Percentiles rank a stretch among this genome's conserved stretches.
Evolutionary conservation across 2,113 vertebrate species (phyloP).

Genomic region (Orycteropus afer): DNA sequence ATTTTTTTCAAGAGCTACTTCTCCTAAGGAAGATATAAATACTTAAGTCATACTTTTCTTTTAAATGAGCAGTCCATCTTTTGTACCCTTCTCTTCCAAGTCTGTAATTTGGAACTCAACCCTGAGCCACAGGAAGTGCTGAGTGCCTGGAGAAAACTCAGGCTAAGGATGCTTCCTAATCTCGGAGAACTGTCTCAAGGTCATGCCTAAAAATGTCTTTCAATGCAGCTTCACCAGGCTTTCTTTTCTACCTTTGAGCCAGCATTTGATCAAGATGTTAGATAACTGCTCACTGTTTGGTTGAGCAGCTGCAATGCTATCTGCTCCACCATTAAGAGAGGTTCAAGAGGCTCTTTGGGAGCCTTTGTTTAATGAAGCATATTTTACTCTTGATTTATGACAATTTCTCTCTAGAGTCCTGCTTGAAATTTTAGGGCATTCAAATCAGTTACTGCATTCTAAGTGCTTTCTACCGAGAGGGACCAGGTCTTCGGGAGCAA

Average conservation of each 20-base stretch:
- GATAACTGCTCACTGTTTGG: not conserved
- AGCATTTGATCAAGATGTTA: not conserved
- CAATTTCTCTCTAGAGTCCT: not conserved
- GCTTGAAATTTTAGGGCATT: conserved; percentile 36
- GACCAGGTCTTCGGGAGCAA: too few relatives aligned
- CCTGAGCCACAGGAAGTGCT: not conserved
- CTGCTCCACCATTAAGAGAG: not conserved
- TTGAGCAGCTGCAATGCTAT: not conserved
- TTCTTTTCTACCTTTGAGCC: not conserved
- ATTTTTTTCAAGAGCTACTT: conserved; percentile 10
- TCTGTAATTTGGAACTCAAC: conserved; percentile 3
- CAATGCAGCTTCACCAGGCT: not conserved
- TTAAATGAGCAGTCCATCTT: not conserved
- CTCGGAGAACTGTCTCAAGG: not conserved
- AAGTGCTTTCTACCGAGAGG: conserved; percentile 49
- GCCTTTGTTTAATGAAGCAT: not conserved
- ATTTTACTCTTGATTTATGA: conserved; percentile 25
- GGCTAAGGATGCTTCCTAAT: not conserved
- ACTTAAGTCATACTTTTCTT: not conserved
- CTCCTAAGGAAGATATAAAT: not conserved
- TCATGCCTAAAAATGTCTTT: conserved; percentile 4
- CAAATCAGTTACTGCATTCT: not conserved
- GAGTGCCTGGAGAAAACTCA: not conserved
- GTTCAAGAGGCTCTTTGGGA: not conserved
- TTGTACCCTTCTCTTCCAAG: not conserved